Base-by-base conservation (phyloP, 2,888 invertebrate species). In the Branchipolynoe longqiensis region DNA sequence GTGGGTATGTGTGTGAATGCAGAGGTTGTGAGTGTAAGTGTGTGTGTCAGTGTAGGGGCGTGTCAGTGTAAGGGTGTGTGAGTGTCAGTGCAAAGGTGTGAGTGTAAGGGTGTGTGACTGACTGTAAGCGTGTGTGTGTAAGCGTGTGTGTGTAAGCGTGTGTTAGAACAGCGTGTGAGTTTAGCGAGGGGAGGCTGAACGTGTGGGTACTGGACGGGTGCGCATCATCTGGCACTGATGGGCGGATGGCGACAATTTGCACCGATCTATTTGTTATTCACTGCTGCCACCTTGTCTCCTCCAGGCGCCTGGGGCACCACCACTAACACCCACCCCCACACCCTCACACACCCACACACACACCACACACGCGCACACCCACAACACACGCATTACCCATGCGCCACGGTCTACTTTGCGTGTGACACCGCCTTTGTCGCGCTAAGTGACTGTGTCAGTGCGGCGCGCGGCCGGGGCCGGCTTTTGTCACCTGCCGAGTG, bases 201-300 rank as follows among this genome's bases (percentile, higher is more conserved):
- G 31, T 28, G 31, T 14, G 69, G 36, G 69, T 33, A 33, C n/a
- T 31, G 33, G 36, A 69, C 22, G 2, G 69, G 14, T 14, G 18
- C 22, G 69, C 69, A 69, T 69, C 69, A 69, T 69, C 69, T 69
- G 69, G 33, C 69, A 14, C 69, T 69, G 69, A 38, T 38, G 69
- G 38, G 69, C 69, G 38, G 69, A 69, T 18, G 38, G 38, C 4
- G 69, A 69, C 69, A 69, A 69, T 69, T 69, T 69, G 69, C 22
- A 69, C 36, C 69, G 69, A 69, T 69, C 69, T 69, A 69, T 69
- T 69, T 69, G 69, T 69, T 69, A 69, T 69, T 69, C 69, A 69
- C 69, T 69, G 69, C 69, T 38, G 69, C 36, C 38, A 69, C 69
- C 69, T 36, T 69, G 69, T 38, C 33, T 38, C 69, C 69, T 38